phyloP scores from a whole-genome alignment of 2,797 vertebrate species.

The Notoglanidium macrostoma region DNA sequence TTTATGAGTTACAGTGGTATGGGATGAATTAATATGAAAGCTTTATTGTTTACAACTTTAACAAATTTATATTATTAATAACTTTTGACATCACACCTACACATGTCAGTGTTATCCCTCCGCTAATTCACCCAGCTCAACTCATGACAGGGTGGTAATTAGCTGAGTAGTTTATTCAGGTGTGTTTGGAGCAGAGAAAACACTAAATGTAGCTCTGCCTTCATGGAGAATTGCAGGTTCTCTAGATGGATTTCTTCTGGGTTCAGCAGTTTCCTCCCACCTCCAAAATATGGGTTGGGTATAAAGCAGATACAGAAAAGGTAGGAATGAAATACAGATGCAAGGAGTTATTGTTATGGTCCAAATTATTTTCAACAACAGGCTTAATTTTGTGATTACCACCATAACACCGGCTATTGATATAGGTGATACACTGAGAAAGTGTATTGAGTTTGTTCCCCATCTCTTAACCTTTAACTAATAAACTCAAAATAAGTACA shows the following conservation, averaged over 20 bases:
- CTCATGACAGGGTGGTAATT: background rate
- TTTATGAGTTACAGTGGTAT: background rate
- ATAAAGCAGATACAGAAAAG: background rate
- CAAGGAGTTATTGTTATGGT: background rate
- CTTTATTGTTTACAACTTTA: background rate
- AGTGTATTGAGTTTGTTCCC: background rate
- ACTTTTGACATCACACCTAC: background rate
- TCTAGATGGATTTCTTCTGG: background rate
- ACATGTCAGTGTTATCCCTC: background rate
- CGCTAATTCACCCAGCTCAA: background rate
- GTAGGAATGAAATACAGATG: background rate
- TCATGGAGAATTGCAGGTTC: background rate
- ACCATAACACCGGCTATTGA: background rate
- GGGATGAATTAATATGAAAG: conserved; percentile 6
- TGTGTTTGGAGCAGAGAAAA: background rate
- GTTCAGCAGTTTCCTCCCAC: background rate
- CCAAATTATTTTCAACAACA: background rate
- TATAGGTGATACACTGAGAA: background rate
- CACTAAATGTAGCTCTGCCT: background rate
- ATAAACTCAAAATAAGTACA: background rate
- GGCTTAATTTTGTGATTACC: background rate
- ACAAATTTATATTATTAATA: background rate
- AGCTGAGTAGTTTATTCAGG: background rate
- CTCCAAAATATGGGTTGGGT: background rate
- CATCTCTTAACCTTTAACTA: background rate